Evolutionary conservation across 1,140 invertebrate species (phyloP).

Genomic region (Lasaia peninsularis): DNA sequence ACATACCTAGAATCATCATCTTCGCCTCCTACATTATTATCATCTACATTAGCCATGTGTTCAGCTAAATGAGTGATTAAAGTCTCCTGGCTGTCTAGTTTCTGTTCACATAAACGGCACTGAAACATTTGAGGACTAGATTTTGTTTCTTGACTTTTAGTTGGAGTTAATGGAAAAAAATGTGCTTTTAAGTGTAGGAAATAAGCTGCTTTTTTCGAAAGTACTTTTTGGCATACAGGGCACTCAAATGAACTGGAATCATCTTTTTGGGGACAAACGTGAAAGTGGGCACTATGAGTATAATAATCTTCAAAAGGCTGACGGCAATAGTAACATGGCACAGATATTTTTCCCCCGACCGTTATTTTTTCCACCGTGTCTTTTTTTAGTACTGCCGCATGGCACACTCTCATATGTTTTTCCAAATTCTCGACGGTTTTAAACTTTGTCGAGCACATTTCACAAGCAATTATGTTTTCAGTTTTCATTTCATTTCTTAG

Average conservation of each 20-base stretch:
- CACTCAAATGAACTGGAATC: constrained; percentile 36
- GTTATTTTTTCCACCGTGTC: constrained; percentile 16
- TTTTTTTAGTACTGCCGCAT: constrained; percentile 48
- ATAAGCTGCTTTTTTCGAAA: constrained; percentile 38
- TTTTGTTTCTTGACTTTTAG: constrained; percentile 14
- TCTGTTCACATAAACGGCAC: constrained; percentile 63
- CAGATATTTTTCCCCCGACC: constrained; percentile 27
- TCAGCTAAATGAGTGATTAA: constrained; percentile 63
- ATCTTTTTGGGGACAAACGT: constrained; percentile 37
- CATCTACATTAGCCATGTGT: constrained; percentile 63
- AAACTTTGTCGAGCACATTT: constrained; percentile 50
- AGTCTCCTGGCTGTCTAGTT: constrained; percentile 46
- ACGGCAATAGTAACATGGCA: constrained; percentile 55
- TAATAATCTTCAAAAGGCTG: constrained; percentile 49
- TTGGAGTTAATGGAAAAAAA: constrained; percentile 27
- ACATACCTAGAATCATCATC: constrained; percentile 51
- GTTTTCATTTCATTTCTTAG: not conserved
- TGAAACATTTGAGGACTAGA: constrained; percentile 24
- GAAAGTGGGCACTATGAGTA: constrained; percentile 45
- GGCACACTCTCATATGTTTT: constrained; percentile 56
- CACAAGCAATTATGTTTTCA: constrained; percentile 45
- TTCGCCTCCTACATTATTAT: constrained; percentile 24
- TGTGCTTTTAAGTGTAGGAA: constrained; percentile 49
- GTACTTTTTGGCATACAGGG: constrained; percentile 41
- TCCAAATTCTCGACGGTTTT: constrained; percentile 51